Conservation (phyloP, 2,888 invertebrate species). For the Branchellion lobata region DNA sequence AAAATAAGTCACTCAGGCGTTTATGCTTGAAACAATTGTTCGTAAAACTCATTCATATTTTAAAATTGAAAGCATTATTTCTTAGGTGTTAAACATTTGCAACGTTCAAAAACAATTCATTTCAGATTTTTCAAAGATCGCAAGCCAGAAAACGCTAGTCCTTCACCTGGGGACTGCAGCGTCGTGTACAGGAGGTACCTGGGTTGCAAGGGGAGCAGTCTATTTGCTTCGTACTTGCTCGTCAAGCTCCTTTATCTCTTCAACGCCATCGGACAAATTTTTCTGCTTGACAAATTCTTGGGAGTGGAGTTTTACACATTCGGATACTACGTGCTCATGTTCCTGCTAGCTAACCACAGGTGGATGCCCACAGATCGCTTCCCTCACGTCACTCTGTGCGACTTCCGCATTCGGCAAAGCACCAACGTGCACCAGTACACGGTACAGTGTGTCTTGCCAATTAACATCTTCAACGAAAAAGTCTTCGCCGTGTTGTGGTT, state of each 20-base stretch:
- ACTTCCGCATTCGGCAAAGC: slow-evolving; percentile 62
- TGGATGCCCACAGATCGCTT: slow-evolving; percentile 58
- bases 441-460: slow-evolving; percentile 61
- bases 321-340: slow-evolving; percentile 64
- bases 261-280: slow-evolving; percentile 64
- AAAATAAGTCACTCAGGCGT: not conserved
- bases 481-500: slow-evolving; percentile 64
- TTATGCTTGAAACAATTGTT: no score
- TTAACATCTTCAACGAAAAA: slow-evolving; percentile 56
- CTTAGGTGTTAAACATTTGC: no score
- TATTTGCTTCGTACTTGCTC: slow-evolving; percentile 62
- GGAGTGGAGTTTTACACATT: slow-evolving; percentile 61
- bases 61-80: not conserved
- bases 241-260: slow-evolving; percentile 61
- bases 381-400: slow-evolving; percentile 62
- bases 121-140: slow-evolving; percentile 2
- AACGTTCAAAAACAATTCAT: no score
- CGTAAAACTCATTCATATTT: no score
- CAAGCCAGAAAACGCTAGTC: not conserved
- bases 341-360: slow-evolving; percentile 60
- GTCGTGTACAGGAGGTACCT: not conserved
- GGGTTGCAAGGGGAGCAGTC: slow-evolving; percentile 62
- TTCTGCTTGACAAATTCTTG: slow-evolving; percentile 64
- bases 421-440: slow-evolving; percentile 62
- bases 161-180: not conserved